Evolutionary conservation across 2,797 vertebrate species (phyloP), one percentile per base, ranked within the genome.

Genomic region (Masticophis lateralis): DNA sequence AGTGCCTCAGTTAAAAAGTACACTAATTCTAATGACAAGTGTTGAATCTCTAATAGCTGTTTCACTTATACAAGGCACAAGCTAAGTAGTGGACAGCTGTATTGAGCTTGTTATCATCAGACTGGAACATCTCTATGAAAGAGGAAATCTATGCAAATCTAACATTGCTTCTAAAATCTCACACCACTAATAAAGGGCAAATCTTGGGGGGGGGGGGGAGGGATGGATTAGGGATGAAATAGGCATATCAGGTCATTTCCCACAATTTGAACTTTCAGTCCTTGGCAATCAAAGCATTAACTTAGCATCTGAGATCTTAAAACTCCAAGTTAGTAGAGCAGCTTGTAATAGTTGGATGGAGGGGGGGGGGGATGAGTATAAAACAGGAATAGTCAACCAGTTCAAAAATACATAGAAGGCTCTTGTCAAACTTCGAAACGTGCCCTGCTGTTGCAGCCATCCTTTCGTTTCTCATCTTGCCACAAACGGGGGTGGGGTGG

Each of bases 201-300:
- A 69, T 37, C 25, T 16, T 69, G 2, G 13, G 1, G 20, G 18
- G 9, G 2, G 13, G 0, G 0, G 9, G 28, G 7, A 1, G 6
- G 14, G 6, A 20, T 37, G 37, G 37, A 47, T 83, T 9, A 47
- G 32, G 13, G 25, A 13, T 53, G 32, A 14, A 91, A 11, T 0
- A 47, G 14, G 32, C 14, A 56, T 43, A 43, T 43, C 32, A 69
- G 32, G n/a, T 60, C 57, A 60, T 28, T 43, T 47, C 28, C 37
- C 10, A 16, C 25, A 12, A 20, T n/a, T 22, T 20, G 3, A 25
- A 69, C 18, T 56, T 55, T 32, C 27, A 55, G 22, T 25, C 18
- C 20, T 66, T 56, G 55, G 20, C 32, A 90, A 14, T n/a, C 28
- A 37, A 55, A 47, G 53, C 20, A 12, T 28, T 59, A 56, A 2